These are phyloP conservation scores for Sebastes ruberrimus DNA, from an alignment of 2,797 vertebrate species.

Conservation along the genomic window DNA sequence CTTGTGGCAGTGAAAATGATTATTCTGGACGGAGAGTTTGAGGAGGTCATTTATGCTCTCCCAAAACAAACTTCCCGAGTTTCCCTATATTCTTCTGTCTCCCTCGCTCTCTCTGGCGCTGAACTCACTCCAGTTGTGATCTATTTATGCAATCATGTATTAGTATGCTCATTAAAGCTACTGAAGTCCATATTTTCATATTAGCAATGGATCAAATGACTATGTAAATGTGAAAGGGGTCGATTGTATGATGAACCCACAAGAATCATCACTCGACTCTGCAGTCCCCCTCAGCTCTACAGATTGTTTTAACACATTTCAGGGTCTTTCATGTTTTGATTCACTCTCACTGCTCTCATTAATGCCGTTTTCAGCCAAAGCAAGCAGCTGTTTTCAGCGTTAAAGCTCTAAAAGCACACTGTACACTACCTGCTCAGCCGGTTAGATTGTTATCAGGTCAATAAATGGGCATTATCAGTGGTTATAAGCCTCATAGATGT, in stretches of 20 bases:
- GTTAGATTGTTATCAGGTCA: too few species aligned
- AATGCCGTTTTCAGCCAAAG: not conserved
- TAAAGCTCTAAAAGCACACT: not conserved
- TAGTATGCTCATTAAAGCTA: not conserved
- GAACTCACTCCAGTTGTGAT: not conserved
- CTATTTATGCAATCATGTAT: not conserved
- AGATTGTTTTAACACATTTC: not conserved
- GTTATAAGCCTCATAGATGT: too few species aligned
- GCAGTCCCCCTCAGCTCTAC: not conserved
- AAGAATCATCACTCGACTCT: not conserved
- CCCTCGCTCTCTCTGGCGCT: not conserved
- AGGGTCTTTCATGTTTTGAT: not conserved
- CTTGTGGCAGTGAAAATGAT: slow-evolving; percentile 65
- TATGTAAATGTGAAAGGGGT: not conserved
- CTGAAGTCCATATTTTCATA: not conserved
- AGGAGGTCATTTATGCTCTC: slow-evolving; percentile 44
- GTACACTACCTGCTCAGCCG: not conserved
- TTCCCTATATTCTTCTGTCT: not conserved
- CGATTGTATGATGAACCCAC: not conserved
- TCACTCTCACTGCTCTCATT: not conserved
- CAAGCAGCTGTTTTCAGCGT: not conserved
- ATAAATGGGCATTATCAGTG: too few species aligned
- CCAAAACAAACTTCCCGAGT: slow-evolving; percentile 41
- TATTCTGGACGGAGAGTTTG: slow-evolving; percentile 63
- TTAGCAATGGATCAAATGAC: not conserved